Evolutionary conservation across 2,888 invertebrate species (phyloP).

Genomic region (Lutraria lutraria): DNA sequence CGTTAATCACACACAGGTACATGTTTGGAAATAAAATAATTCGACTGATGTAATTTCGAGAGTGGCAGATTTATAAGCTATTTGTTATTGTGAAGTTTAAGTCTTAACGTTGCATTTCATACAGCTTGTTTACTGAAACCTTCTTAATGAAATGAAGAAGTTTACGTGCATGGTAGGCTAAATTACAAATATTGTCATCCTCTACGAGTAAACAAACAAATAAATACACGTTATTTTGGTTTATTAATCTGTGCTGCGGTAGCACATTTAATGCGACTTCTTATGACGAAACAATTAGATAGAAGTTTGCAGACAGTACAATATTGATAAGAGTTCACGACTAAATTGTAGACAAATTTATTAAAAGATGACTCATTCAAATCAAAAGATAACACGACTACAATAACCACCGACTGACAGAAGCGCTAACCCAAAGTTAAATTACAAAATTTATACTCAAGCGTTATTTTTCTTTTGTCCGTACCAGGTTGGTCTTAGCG

Average conservation of each 20-base stretch:
- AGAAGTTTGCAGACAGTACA: not conserved
- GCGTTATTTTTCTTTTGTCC: too few species aligned
- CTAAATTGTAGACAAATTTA: not conserved
- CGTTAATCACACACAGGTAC: too few species aligned
- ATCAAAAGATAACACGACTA: not conserved
- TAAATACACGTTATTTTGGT: not conserved
- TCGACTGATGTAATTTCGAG: not conserved
- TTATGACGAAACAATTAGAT: not conserved
- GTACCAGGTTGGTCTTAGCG: too few species aligned
- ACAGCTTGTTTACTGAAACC: too few species aligned
- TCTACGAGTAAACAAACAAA: not conserved
- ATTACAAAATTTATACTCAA: too few species aligned
- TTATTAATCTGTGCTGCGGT: not conserved
- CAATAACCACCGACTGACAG: not conserved
- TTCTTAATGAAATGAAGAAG: too few species aligned
- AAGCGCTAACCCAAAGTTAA: too few species aligned
- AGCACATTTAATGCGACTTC: not conserved
- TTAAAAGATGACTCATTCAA: not conserved
- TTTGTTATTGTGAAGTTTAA: not conserved
- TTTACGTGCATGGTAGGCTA: too few species aligned
- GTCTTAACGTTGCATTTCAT: not conserved
- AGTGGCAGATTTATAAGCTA: not conserved
- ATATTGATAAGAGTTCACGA: not conserved
- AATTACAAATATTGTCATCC: not conserved
- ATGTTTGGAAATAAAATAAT: not conserved